phyloP scores from a whole-genome alignment of 2,113 vertebrate species.

The Macrotis lagotis region DNA sequence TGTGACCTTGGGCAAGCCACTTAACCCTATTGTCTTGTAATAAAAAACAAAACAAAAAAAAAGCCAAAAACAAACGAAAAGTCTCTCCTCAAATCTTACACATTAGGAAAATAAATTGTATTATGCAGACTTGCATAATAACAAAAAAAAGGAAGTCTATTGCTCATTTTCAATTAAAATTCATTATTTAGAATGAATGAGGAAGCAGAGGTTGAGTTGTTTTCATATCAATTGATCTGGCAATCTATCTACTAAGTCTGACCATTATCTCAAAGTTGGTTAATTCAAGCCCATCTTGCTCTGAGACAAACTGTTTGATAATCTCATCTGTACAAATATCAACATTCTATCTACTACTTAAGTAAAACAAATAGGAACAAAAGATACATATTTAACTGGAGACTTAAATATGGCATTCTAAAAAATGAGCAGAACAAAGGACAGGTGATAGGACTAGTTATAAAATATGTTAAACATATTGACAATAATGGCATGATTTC shows the following conservation, averaged over 20 bases:
- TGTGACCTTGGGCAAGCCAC: too few species aligned
- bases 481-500: background rate
- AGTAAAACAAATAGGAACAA: background rate
- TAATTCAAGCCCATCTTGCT: background rate
- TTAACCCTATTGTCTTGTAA: too few species aligned
- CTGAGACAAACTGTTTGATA: background rate
- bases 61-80: too few species aligned
- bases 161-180: background rate
- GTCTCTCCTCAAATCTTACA: background rate
- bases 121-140: background rate
- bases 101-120: too few species aligned
- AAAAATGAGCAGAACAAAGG: background rate
- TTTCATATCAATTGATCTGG: background rate
- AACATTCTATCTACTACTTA: background rate
- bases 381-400: background rate
- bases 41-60: too few species aligned
- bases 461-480: background rate
- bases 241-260: background rate
- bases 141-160: background rate
- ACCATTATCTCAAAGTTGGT: background rate
- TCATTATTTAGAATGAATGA: background rate
- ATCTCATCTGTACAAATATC: background rate
- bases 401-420: background rate
- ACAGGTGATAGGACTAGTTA: background rate
- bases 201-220: background rate